A percentile compares a stretch with the other conserved stretches of the same genome.
Conservation (phyloP, 2,113 vertebrate genomes). For the Vidua chalybeata region DNA sequence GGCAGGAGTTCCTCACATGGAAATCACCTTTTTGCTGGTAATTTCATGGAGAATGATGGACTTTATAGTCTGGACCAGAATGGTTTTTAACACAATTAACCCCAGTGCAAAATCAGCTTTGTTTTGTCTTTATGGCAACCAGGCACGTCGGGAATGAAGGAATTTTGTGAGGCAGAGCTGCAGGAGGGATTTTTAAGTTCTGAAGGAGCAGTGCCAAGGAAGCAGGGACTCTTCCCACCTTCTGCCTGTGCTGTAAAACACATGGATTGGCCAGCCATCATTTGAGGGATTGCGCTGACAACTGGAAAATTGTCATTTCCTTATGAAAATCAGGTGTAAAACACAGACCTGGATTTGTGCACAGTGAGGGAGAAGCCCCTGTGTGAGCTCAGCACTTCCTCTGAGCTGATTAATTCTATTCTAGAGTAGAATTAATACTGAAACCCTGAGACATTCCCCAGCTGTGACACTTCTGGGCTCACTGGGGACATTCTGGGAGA, state of each 20-base stretch:
- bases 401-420: neutral
- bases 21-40: neutral
- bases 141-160: neutral
- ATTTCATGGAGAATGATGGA: neutral
- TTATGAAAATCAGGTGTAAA: neutral
- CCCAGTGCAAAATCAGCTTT: neutral
- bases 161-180: neutral
- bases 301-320: neutral
- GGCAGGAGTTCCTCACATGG: neutral
- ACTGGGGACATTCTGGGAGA: neutral
- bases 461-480: neutral
- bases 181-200: neutral
- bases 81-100: neutral
- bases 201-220: neutral
- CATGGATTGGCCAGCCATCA: neutral
- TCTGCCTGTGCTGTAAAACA: neutral
- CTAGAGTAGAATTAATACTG: fast-evolving
- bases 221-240: neutral
- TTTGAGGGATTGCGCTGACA: neutral
- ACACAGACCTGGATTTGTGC: neutral
- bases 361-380: neutral
- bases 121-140: neutral
- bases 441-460: fast-evolving
- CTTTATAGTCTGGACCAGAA: neutral
- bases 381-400: neutral